These are phyloP conservation scores for Parapsyche elsis DNA, from an alignment of 1,140 invertebrate species.

Conservation along the genomic window DNA sequence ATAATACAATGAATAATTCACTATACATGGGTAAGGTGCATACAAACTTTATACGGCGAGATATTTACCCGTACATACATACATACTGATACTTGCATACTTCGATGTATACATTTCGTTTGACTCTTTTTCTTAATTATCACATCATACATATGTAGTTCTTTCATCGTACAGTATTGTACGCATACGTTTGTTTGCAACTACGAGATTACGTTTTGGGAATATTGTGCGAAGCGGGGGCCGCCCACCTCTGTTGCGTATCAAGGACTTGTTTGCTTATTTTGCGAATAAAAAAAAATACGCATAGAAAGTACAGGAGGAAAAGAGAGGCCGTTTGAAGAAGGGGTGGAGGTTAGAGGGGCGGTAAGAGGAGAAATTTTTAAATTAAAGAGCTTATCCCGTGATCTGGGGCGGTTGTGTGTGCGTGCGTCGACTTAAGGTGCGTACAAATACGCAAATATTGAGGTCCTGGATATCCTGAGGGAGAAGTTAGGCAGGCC, in stretches of 20 bases:
- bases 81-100: too few species aligned
- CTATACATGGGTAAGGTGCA: too few species aligned
- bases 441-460: conserved; percentile 44
- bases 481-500: conserved; percentile 39
- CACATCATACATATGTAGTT: too few species aligned
- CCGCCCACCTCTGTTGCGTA: background rate
- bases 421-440: conserved; percentile 30
- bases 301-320: background rate
- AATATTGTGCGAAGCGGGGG: conserved; percentile 18
- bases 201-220: background rate
- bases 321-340: background rate
- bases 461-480: conserved; percentile 25
- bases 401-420: conserved; percentile 38
- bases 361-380: conserved; percentile 21
- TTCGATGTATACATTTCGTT: too few species aligned
- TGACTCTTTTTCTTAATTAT: too few species aligned
- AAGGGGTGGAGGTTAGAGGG: background rate
- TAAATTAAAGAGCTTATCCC: conserved; percentile 39
- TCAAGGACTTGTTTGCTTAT: conserved; percentile 30
- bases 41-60: too few species aligned
- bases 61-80: too few species aligned
- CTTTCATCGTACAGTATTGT: too few species aligned
- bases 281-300: conserved; percentile 33
- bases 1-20: too few species aligned
- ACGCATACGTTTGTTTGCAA: background rate